Percentiles rank a stretch among this genome's conserved stretches.
Evolutionary conservation across 2,113 vertebrate genomes (phyloP).

Genomic region (Corythornis vintsioides): DNA sequence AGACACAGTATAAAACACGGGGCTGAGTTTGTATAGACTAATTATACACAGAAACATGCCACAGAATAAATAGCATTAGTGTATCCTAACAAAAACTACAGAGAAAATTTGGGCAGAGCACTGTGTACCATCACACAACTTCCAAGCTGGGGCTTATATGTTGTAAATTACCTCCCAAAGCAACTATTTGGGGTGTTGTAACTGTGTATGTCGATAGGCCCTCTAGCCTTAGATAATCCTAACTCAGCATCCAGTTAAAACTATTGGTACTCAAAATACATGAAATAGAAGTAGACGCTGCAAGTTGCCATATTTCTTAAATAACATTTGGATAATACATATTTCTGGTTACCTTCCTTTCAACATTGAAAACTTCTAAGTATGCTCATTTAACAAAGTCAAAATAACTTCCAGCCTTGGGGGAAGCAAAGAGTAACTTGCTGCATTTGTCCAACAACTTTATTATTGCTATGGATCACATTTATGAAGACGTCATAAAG

Average conservation of each 20-base stretch:
- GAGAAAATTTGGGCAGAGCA: background rate
- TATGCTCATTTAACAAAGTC: background rate
- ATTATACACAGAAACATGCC: background rate
- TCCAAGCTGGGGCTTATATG: background rate
- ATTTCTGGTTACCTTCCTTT: background rate
- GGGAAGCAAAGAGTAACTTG: background rate
- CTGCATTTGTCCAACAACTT: background rate
- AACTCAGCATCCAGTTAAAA: background rate
- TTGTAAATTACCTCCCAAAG: background rate
- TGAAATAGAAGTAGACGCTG: background rate
- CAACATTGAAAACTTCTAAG: background rate
- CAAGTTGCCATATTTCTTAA: background rate
- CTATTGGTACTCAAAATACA: background rate
- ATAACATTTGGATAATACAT: background rate
- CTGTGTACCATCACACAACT: background rate
- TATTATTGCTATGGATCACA: slow-evolving; percentile 33
- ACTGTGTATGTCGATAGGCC: background rate
- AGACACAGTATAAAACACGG: background rate
- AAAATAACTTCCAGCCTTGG: slow-evolving; percentile 4
- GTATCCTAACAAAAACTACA: background rate
- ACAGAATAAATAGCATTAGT: background rate
- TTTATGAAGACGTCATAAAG: slow-evolving; percentile 26
- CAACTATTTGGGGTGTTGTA: background rate
- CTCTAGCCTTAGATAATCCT: background rate
- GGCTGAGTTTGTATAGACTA: background rate